phyloP scores from a whole-genome alignment of 2,797 vertebrate species.

The Parotocinclus haroldoi region DNA sequence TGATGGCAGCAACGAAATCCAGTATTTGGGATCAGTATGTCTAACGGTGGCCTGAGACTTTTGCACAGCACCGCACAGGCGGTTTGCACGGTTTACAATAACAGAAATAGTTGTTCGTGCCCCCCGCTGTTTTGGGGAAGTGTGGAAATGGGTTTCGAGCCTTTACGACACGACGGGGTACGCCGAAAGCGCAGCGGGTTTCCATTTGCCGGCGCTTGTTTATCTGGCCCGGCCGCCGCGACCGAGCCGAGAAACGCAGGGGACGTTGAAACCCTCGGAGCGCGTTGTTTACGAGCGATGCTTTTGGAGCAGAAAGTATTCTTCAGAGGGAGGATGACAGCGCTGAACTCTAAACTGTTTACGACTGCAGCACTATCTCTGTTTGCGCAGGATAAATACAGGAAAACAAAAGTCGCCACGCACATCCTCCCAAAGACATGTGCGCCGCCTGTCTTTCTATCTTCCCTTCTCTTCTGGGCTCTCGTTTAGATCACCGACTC shows the following conservation, averaged over 20 bases:
- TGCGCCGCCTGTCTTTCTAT: too few relatives aligned
- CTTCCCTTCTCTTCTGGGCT: too few relatives aligned
- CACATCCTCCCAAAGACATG: constrained; percentile 23
- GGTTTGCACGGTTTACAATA: constrained; percentile 34
- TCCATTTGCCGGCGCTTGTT: constrained; percentile 43
- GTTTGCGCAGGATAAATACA: constrained; percentile 50
- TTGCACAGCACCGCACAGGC: not conserved
- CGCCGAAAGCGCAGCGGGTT: constrained; percentile 24
- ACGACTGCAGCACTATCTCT: constrained; percentile 50
- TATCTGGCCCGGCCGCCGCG: constrained; percentile 39
- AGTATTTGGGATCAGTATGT: too few relatives aligned
- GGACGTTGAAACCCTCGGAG: not conserved
- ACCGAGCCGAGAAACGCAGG: constrained; percentile 27
- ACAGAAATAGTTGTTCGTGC: constrained; percentile 39
- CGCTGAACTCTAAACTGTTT: constrained; percentile 44
- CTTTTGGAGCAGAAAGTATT: constrained; percentile 39
- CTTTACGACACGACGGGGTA: constrained; percentile 25
- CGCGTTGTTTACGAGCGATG: constrained; percentile 41
- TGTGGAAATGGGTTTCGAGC: constrained; percentile 35
- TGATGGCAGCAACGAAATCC: too few relatives aligned
- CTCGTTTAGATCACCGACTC: too few relatives aligned
- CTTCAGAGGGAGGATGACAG: constrained; percentile 36
- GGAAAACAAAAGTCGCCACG: constrained; percentile 45
- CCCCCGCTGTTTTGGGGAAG: constrained; percentile 24
- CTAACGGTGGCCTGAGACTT: too few relatives aligned